Evolutionary conservation across 2,113 vertebrate genomes (phyloP).

Genomic region (Phocoena sinus): DNA sequence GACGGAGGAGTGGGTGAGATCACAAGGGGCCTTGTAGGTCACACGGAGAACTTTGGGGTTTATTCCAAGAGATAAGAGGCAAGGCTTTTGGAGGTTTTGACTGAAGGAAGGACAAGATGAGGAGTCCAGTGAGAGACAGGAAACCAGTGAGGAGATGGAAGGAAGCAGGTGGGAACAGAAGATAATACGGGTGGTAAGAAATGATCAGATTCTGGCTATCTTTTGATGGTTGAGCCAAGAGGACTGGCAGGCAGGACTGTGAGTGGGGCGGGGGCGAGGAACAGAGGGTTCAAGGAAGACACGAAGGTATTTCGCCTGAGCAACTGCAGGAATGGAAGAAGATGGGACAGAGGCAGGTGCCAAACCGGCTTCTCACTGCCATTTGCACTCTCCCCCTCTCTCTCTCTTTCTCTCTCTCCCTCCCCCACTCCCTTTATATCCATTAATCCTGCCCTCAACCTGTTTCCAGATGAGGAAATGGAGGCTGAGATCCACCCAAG

Average conservation of each 20-base stretch:
- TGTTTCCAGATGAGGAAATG: not conserved
- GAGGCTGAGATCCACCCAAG: not conserved
- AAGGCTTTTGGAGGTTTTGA: not conserved
- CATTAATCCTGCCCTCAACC: not conserved
- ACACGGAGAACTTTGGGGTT: not conserved
- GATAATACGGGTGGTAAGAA: not conserved
- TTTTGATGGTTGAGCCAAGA: not conserved
- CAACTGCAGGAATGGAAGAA: not conserved
- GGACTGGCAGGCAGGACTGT: not conserved
- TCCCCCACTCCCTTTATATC: not conserved
- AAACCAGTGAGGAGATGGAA: not conserved
- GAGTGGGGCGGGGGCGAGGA: not conserved
- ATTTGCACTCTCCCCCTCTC: accelerated
- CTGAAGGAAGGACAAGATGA: not conserved
- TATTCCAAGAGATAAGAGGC: not conserved
- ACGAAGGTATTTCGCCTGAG: not conserved
- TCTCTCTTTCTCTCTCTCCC: not conserved
- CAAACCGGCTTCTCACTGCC: not conserved
- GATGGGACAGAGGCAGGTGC: not conserved
- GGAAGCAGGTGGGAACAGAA: not conserved
- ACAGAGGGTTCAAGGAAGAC: not conserved
- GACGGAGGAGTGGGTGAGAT: not conserved
- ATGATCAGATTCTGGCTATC: not conserved
- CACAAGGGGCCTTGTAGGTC: not conserved
- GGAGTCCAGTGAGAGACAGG: not conserved